Evolutionary conservation across 2,888 invertebrate genomes (phyloP), one percentile per base, ranked within the genome.

Genomic region (Sarcophaga caerulescens): DNA sequence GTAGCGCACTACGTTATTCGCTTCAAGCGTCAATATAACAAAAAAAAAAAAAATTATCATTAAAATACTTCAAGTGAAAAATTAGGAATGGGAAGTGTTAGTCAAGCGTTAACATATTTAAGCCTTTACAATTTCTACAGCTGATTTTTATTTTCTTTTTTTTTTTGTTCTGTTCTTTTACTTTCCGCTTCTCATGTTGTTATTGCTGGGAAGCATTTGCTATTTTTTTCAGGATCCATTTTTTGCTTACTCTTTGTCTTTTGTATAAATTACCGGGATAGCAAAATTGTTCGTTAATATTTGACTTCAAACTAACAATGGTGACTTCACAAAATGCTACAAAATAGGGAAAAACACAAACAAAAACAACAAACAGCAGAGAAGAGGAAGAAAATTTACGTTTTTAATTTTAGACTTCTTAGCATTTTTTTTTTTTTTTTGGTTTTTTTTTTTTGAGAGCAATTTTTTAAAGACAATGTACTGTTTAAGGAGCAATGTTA

Each of bases 91-190:
- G n/a, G 59, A 65, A 63, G 45, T 77, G 71, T 69, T 77, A 77
- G 68, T 81, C 57, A 81, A 78, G 81, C 85, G 73, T 85, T 77
- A 85, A 85, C 76, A 77, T 74, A 74, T 78, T 81, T 74, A 81
- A 85, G 77, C 81, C 77, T 70, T 81, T 81, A 70, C 21, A 69
- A 69, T 47, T 81, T 73, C 69, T 69, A 57, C 63, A 63, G 19
- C 8, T 60, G 45, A 69, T 70, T 47, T n/a, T n/a, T n/a, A n/a
- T n/a, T n/a, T n/a, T 69, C 25, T 21, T 57, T 23, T 74, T 3
- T 5, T 44, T 60, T 23, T 17, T 25, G 23, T 35, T 35, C 35
- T 25, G 23, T 35, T 35, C 35, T 35, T 5, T 25, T 25, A 0
- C 4, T 57, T 70, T 52, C 25, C 45, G 44, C 14, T 52, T 35